Evolutionary conservation across 2,113 vertebrate species (phyloP), one percentile per base, ranked within the genome.

Genomic region (Saccopteryx bilineata): DNA sequence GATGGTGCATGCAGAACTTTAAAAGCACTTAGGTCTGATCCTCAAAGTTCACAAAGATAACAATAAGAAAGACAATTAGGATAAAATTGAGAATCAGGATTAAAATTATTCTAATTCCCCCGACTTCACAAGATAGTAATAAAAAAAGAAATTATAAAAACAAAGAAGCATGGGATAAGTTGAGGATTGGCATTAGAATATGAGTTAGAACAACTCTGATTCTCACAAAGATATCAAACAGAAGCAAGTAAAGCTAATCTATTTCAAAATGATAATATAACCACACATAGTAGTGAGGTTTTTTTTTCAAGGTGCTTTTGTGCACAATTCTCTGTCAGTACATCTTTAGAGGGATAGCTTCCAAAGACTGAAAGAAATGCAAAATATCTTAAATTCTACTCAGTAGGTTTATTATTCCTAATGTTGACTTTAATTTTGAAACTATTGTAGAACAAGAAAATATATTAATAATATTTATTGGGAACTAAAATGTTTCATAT

Each of bases 371-470:
- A 90, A 90, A 33, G 4, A 48, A 23, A 66, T 48, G 54, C 48
- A 71, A 87, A 93, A 89, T 85, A 76, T 86, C n/a, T 66, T 19
- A 84, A 65, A 71, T 90, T 78, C 54, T 15, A 60, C 46, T 95
- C 68, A 68, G 15, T 61, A 78, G 23, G 18, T 50, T 89, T 89
- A 65, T 54, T 75, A 48, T 86, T 78, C 39, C 28, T 71, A 72
- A 66, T 82, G 6, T 66, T 68, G 7, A 11, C 60, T 92, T 86
- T 68, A 68, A 86, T 89, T 96, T 92, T 72, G 63, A 89, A 95
- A 87, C 19, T 88, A 33, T 87, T 82, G 1, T 78, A 78, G 33
- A 52, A 86, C 76, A 95, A 85, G 65, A 88, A 96, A 69, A 54
- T 69, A 65, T 66, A 56, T 54, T 69, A 21, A 84, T 71, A 31